Percentiles rank a stretch among this genome's conserved stretches.
phyloP scores from a whole-genome alignment of 2,888 invertebrate genomes.

The Patella pellucida region DNA sequence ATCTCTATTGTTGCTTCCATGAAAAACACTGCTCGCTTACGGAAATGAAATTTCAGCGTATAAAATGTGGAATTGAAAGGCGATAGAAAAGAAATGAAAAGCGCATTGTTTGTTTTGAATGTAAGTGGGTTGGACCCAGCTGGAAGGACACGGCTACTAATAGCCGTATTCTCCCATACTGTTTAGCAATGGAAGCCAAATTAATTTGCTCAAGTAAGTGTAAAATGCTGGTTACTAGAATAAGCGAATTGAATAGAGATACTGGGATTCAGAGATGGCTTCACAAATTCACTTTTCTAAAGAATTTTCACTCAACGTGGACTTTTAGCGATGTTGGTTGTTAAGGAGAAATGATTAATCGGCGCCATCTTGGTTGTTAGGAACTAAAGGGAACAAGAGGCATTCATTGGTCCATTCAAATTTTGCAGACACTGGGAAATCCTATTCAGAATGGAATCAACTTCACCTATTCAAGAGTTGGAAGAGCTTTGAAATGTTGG shows the following conservation, averaged over 20 bases:
- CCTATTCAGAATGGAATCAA: slow-evolving; percentile 3
- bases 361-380: slow-evolving; percentile 10
- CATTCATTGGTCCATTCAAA: slow-evolving; percentile 10
- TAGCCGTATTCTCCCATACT: slow-evolving; percentile 19
- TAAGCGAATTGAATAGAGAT: slow-evolving; percentile 15
- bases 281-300: slow-evolving; percentile 23
- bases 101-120: slow-evolving; percentile 29
- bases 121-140: slow-evolving; percentile 17
- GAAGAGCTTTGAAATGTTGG: background rate
- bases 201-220: slow-evolving; percentile 28
- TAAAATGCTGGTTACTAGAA: slow-evolving; percentile 23
- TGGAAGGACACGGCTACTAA: slow-evolving; percentile 15
- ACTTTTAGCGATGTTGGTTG: no score
- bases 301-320: background rate
- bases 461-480: background rate
- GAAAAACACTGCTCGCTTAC: slow-evolving; percentile 23
- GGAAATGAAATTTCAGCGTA: slow-evolving; percentile 31
- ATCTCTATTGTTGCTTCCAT: slow-evolving; percentile 18
- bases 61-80: slow-evolving; percentile 30
- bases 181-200: slow-evolving; percentile 24
- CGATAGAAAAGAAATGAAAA: slow-evolving; percentile 27
- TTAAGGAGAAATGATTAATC: background rate
- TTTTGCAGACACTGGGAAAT: slow-evolving; percentile 4
- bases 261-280: slow-evolving; percentile 15
- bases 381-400: slow-evolving; percentile 5